A percentile compares a stretch with the other conserved stretches of the same genome.
These are phyloP conservation scores for Lepidocolaptes lacrymiger DNA, from an alignment of 2,797 vertebrate genomes.

Conservation along the genomic window DNA sequence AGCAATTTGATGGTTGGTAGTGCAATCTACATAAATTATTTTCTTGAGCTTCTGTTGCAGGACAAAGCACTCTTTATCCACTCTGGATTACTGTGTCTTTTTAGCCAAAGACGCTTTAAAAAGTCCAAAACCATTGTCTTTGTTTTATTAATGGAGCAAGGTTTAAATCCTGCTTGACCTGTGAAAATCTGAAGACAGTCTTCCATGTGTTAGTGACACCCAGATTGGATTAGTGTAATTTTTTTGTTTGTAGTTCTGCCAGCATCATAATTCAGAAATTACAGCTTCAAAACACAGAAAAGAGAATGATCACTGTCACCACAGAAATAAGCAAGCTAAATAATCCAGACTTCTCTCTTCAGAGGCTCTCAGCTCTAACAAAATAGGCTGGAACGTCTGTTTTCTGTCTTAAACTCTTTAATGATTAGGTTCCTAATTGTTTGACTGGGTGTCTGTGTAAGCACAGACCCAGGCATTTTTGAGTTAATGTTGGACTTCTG, in stretches of 20 bases:
- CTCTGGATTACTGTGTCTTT: not conserved
- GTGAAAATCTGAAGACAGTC: slow-evolving; percentile 48
- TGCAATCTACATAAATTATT: not conserved
- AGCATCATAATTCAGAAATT: slow-evolving; percentile 54
- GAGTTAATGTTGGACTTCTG: slow-evolving; percentile 26
- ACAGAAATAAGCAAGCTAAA: slow-evolving; percentile 45
- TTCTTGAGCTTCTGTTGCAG: not conserved
- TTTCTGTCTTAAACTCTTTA: slow-evolving; percentile 59
- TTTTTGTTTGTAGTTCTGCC: slow-evolving; percentile 66
- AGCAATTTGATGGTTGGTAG: not conserved
- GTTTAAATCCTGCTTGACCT: slow-evolving; percentile 64
- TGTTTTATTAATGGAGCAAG: not conserved
- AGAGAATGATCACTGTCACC: slow-evolving; percentile 24
- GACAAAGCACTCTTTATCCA: not conserved
- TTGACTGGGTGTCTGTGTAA: slow-evolving; percentile 20
- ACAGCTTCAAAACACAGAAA: slow-evolving; percentile 25
- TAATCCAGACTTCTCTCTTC: slow-evolving; percentile 33
- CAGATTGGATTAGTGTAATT: slow-evolving; percentile 67
- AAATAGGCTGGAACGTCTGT: slow-evolving; percentile 58
- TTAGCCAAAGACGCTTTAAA: not conserved
- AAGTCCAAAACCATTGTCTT: not conserved
- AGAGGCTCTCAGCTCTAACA: slow-evolving; percentile 30
- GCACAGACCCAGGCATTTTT: not conserved
- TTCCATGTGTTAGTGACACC: slow-evolving; percentile 25
- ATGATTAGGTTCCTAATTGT: slow-evolving; percentile 43